Percentiles rank a stretch among this genome's conserved stretches.
Evolutionary conservation across 1,140 invertebrate genomes (phyloP).

Genomic region (Drosophila athabasca): DNA sequence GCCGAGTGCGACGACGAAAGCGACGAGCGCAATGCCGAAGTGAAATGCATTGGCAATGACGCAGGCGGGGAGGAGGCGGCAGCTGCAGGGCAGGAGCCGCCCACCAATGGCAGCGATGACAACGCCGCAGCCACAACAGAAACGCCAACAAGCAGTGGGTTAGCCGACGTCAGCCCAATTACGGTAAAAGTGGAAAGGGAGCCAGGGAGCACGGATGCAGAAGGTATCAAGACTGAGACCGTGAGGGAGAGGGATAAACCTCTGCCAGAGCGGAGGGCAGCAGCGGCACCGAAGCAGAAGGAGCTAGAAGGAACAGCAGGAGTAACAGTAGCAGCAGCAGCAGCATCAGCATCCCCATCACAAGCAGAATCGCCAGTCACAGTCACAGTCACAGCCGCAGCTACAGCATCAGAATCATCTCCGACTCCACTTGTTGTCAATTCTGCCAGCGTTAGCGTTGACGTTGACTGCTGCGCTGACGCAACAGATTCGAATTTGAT

Average conservation of each 20-base stretch:
- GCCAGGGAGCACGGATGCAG: conserved; percentile 15
- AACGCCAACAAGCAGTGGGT: conserved; percentile 14
- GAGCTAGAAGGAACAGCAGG: neutral
- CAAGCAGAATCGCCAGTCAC: conserved; percentile 13
- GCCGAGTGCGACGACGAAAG: conserved; percentile 6
- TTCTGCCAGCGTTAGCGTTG: conserved; percentile 39
- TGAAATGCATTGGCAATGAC: conserved; percentile 3
- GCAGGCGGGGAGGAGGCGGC: conserved; percentile 1
- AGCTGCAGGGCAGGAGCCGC: too few species aligned
- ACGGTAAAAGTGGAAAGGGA: conserved; percentile 35
- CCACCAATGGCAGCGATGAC: conserved; percentile 17
- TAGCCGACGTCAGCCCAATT: conserved; percentile 19
- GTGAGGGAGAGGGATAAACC: conserved; percentile 25
- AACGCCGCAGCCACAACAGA: conserved; percentile 17
- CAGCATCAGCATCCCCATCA: conserved; percentile 11
- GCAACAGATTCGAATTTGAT: conserved; percentile 63
- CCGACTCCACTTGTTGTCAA: conserved; percentile 63
- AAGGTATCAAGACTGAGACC: conserved; percentile 68
- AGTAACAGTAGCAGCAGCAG: conserved; percentile 13
- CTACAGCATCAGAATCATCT: conserved; percentile 21
- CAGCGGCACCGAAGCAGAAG: neutral
- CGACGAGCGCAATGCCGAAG: conserved; percentile 15
- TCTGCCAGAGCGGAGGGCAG: conserved; percentile 6
- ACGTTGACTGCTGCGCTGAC: conserved; percentile 55
- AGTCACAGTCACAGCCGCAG: conserved; percentile 10